Evolutionary conservation across 2,797 vertebrate species (phyloP).

Genomic region (Crocodylus rhombifer): DNA sequence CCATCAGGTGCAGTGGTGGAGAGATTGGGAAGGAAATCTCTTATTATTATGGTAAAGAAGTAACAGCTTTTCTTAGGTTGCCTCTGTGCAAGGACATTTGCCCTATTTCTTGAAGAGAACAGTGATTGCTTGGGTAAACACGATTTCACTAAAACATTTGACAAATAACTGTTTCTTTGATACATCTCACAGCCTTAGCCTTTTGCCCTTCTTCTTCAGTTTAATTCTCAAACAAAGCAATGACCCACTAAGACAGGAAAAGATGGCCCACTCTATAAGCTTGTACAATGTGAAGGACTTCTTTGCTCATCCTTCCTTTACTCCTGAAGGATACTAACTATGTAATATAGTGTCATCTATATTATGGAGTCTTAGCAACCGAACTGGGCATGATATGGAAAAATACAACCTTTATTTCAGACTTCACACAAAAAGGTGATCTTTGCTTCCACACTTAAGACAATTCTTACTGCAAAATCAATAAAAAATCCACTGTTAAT

Average conservation of each 20-base stretch:
- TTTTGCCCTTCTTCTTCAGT: background rate
- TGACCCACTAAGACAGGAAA: background rate
- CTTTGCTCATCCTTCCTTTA: background rate
- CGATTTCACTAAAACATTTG: background rate
- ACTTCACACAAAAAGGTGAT: background rate
- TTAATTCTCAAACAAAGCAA: background rate
- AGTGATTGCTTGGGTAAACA: background rate
- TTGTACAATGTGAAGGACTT: background rate
- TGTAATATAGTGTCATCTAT: rapidly evolving
- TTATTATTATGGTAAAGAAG: rapidly evolving
- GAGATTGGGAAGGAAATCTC: background rate
- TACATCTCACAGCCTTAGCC: background rate
- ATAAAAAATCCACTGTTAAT: background rate
- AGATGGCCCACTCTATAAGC: background rate
- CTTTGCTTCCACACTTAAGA: background rate
- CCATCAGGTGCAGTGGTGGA: rapidly evolving
- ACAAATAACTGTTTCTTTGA: background rate
- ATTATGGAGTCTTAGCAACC: too few species aligned
- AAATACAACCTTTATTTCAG: rapidly evolving
- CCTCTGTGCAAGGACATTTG: rapidly evolving
- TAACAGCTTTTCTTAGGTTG: rapidly evolving
- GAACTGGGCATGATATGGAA: rapidly evolving
- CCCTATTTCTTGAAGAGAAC: background rate
- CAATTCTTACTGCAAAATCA: background rate
- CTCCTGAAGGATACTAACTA: background rate